Conservation (phyloP, 2,113 vertebrate genomes). For the Sebastes fasciatus region DNA sequence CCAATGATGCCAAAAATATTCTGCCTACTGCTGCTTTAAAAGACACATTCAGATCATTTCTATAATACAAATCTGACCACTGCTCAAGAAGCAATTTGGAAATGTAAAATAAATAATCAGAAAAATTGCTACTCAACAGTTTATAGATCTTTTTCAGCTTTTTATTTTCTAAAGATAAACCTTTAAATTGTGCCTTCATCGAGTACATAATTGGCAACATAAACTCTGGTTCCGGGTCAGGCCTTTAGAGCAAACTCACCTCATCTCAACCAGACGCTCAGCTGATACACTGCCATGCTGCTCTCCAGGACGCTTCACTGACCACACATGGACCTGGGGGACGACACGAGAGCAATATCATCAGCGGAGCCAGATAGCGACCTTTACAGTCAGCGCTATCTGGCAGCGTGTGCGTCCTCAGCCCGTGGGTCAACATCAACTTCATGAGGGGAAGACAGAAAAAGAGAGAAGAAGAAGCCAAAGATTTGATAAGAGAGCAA, state of each 20-base stretch:
- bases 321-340: conserved; percentile 71
- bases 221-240: background rate
- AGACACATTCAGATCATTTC: background rate
- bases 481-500: conserved; percentile 40
- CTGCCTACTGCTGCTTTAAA: background rate
- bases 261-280: conserved; percentile 75
- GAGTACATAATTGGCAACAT: background rate
- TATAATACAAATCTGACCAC: too few relatives aligned
- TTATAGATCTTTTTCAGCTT: too few relatives aligned
- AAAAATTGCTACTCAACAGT: too few relatives aligned
- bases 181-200: background rate
- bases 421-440: conserved; percentile 46
- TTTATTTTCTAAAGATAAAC: too few relatives aligned
- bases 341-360: conserved; percentile 36
- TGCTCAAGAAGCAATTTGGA: too few relatives aligned
- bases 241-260: conserved; percentile 61
- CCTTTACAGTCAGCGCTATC: conserved; percentile 30
- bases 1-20: too few relatives aligned
- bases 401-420: conserved; percentile 6
- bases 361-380: conserved; percentile 44
- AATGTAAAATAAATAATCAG: too few relatives aligned
- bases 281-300: conserved; percentile 66
- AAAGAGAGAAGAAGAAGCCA: conserved; percentile 14
- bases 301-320: conserved; percentile 68
- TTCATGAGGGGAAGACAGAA: conserved; percentile 3